Evolutionary conservation across 1,140 invertebrate genomes (phyloP).

Genomic region (Pseudomyrmex pallidus): DNA sequence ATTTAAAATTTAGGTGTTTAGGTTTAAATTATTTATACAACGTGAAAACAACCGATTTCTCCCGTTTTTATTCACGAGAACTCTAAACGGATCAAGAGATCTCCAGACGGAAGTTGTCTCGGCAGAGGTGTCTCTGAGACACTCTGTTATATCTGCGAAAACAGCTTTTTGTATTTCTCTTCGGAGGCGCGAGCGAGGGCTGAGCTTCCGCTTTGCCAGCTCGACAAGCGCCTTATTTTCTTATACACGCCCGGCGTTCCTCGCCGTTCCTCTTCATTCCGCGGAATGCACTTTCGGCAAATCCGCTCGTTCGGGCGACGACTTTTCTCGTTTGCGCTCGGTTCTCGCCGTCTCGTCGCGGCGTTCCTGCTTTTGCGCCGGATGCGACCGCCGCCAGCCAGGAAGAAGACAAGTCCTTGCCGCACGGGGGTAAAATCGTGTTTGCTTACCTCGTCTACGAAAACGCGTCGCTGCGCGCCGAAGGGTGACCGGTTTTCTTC

Average conservation of each 20-base stretch:
- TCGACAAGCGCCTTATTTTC: constrained; percentile 58
- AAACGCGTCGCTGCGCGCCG: constrained; percentile 1
- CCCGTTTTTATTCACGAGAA: no score
- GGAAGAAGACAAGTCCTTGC: constrained; percentile 66
- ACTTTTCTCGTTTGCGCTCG: constrained; percentile 66
- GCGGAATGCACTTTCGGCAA: constrained; percentile 51
- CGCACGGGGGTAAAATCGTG: constrained; percentile 65
- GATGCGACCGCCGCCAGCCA: constrained; percentile 49
- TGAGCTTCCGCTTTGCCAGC: constrained; percentile 41
- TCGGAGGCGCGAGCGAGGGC: constrained; percentile 7
- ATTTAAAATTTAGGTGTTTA: no score
- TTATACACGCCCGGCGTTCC: constrained; percentile 43
- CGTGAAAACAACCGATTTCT: no score
- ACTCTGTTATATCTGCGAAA: neutral
- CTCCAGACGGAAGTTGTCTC: neutral
- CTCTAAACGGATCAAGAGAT: neutral
- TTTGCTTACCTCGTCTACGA: constrained; percentile 60
- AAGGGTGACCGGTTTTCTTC: constrained; percentile 36
- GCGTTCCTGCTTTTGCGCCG: neutral
- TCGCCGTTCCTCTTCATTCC: constrained; percentile 52
- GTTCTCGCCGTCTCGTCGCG: constrained; percentile 4
- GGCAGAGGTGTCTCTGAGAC: neutral
- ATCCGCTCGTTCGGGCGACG: constrained; percentile 57
- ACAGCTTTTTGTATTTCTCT: constrained; percentile 22
- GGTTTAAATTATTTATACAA: no score